Base-by-base conservation (phyloP, 2,797 vertebrate genomes). In the Lemur catta region DNA sequence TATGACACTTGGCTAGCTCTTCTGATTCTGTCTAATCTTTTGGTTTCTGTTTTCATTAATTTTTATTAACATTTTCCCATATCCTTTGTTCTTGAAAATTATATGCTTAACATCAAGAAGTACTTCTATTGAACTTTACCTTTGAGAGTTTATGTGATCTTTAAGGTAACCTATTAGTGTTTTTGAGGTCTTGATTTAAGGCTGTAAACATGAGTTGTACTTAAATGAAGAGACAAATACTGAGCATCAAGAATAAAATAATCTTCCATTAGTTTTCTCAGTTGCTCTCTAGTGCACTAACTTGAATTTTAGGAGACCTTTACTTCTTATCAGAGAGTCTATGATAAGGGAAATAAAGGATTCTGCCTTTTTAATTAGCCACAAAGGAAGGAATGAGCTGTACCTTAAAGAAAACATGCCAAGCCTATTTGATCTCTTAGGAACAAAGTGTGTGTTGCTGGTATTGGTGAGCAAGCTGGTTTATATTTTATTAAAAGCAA, bases 11-110 rank as follows among this genome's bases (percentile, higher is more conserved):
- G 30, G 41, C 10, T 61, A 35, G 10, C 15, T 13, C 52, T 33
- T 93, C 43, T 76, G 35, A 80, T 89, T 91, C 38, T 91, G 10
- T 46, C 50, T 75, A 63, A 72, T n/a, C 18, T 93, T 93, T 71
- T 65, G 18, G 15, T 71, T 92, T 95, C 22, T 81, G 46, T 95
- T 95, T 71, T 74, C 22, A 78, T 79, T 71, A n/a, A 35, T 93
- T 95, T 95, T 88, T 52, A 52, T 52, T 52, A 52, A 52, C n/a
- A 55, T 46, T 93, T 89, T 46, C 89, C 17, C 67, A 35, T 82
- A 33, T 63, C 46, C 91, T 97, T 94, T 79, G 20, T 94, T 78
- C 28, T 87, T 93, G 48, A 93, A 79, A 93, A 67, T 72, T 84
- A 43, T 76, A 14, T 89, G 24, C 33, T 90, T 90, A 72, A 1